Evolutionary conservation across 2,113 vertebrate genomes (phyloP), one percentile per base, ranked within the genome.

Genomic region (Calypte anna): DNA sequence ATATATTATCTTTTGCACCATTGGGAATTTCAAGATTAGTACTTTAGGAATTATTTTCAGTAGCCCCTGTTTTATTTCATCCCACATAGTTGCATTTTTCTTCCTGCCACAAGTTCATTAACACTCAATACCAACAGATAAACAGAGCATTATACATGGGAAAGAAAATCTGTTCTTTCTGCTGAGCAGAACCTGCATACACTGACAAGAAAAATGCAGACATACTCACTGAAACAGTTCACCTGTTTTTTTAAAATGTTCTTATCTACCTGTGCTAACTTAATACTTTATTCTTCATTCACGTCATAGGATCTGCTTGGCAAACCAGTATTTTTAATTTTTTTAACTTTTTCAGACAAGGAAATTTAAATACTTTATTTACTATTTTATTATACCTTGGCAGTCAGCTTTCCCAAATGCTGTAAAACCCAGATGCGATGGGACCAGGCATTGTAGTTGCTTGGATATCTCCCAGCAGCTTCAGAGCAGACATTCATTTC

Each of bases 391-490:
- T 92, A 57, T 98, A 99, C 99, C 99, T 99, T 99, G 70, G 98
- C 51, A 93, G 98, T 98, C 82, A 99, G 98, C 86, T 98, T 98
- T 93, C 98, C 99, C 97, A 99, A 96, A 91, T 99, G 98, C 86
- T 99, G 98, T 70, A 99, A 97, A 88, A 99, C 99, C 99, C 99
- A 99, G 96, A 99, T 99, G 59, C 99, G 99, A 96, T 99, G 99
- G 24, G 99, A 99, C 99, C 99, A 99, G 95, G 99, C 99, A 28
- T 99, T 99, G 93, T 99, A 99, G 97, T 99, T 99, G 96, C 99
- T 99, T 89, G 99, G 98, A 50, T 99, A 99, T 50, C 98, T 98
- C 83, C 98, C 98, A 28, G 99, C 99, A 33, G 99, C 99, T 46
- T 99, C 99, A 16, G 98, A 96, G 95, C 99, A 99, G 82, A 99